These are phyloP conservation scores for Dascyllus trimaculatus DNA, from an alignment of 2,113 vertebrate genomes.

Conservation along the genomic window DNA sequence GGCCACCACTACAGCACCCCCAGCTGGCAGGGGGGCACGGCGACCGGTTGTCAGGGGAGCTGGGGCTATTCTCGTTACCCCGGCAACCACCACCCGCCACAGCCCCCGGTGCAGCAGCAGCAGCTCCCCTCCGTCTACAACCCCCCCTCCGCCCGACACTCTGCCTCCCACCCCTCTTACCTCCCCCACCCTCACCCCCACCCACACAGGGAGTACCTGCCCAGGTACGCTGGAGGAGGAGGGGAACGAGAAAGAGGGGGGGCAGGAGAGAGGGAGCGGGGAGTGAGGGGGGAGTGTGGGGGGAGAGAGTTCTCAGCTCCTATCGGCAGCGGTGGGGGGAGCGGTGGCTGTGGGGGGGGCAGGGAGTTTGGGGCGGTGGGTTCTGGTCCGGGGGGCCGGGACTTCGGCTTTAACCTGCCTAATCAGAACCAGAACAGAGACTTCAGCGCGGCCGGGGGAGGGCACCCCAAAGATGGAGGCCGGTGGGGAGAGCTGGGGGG, in stretches of 20 bases:
- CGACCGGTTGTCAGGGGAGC: constrained; percentile 80
- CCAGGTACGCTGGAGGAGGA: constrained; percentile 84
- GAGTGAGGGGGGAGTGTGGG: constrained; percentile 82
- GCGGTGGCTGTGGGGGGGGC: constrained; percentile 64
- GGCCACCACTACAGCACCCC: constrained; percentile 85
- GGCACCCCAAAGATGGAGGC: constrained; percentile 82
- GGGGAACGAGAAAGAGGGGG: constrained; percentile 78
- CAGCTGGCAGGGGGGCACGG: constrained; percentile 83
- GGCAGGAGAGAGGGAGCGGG: constrained; percentile 81
- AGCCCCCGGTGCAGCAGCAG: constrained; percentile 86
- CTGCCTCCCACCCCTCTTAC: constrained; percentile 83
- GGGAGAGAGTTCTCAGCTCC: constrained; percentile 81
- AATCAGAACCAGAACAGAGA: constrained; percentile 85
- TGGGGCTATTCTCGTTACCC: constrained; percentile 87
- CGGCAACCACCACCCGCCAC: constrained; percentile 85
- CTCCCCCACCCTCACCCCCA: constrained; percentile 84
- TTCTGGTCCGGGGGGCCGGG: background rate
- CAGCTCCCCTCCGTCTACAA: constrained; percentile 88
- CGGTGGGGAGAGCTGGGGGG: constrained; percentile 86
- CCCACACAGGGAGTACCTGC: constrained; percentile 85
- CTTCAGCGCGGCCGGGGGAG: constrained; percentile 78
- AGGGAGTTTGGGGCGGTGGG: constrained; percentile 80
- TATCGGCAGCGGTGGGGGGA: constrained; percentile 67
- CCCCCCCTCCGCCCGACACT: constrained; percentile 85
- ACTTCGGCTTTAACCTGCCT: constrained; percentile 66